These are phyloP conservation scores for Potamarius usumacintae DNA, from an alignment of 2,113 vertebrate genomes.

Conservation along the genomic window DNA sequence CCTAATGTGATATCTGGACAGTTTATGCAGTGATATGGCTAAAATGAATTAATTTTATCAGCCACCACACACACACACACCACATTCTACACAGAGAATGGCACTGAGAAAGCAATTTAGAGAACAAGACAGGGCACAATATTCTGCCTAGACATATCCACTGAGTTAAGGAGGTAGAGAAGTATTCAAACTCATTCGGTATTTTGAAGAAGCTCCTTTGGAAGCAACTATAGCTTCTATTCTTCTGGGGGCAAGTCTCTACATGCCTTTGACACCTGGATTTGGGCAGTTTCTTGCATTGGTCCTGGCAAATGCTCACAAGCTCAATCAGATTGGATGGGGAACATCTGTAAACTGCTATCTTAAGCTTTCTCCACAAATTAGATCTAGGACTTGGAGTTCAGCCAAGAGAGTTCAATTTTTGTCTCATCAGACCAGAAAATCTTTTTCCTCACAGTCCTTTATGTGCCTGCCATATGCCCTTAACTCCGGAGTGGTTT, in stretches of 20 bases:
- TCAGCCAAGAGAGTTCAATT: not conserved
- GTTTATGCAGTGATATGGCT: constrained; percentile 13
- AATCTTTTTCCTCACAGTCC: not conserved
- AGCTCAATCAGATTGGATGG: not conserved
- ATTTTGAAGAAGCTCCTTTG: not conserved
- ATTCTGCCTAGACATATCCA: not conserved
- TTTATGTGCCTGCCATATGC: not conserved
- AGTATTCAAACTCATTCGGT: not conserved
- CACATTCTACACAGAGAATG: not conserved
- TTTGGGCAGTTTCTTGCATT: not conserved
- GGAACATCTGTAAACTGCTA: not conserved
- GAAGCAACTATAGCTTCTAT: not conserved
- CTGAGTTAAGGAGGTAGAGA: not conserved
- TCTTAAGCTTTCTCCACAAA: not conserved
- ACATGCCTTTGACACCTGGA: not conserved
- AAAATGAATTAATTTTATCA: not conserved
- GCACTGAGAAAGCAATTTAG: not conserved
- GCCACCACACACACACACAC: not conserved
- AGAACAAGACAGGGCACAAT: not conserved
- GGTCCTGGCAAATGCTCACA: not conserved
- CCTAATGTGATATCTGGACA: not conserved
- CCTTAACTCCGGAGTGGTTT: not conserved
- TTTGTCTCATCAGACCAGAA: not conserved
- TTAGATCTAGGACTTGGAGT: not conserved
- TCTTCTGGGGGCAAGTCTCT: not conserved